Evolutionary conservation across 2,797 vertebrate species (phyloP).

Genomic region (Eutrigla gurnardus): DNA sequence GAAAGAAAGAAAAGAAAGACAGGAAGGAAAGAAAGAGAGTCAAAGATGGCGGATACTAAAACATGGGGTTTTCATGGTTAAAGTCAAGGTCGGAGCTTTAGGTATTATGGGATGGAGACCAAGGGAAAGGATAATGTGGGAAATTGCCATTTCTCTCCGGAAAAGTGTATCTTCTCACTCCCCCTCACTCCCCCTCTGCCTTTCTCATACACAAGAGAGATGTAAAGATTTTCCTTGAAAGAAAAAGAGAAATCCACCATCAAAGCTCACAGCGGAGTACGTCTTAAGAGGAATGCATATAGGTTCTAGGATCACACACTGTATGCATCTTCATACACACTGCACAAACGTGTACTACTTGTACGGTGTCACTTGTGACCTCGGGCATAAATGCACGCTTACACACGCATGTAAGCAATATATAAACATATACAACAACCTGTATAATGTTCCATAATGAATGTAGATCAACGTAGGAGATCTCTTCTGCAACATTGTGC

Average conservation of each 20-base stretch:
- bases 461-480: not conserved
- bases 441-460: not conserved
- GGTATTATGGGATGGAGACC: slow-evolving; percentile 55
- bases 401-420: not conserved
- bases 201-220: slow-evolving; percentile 23
- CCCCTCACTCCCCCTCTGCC: not conserved
- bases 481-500: not conserved
- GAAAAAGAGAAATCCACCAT: slow-evolving; percentile 37
- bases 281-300: slow-evolving; percentile 48
- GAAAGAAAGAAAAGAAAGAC: not conserved
- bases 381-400: not conserved
- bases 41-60: slow-evolving; percentile 27
- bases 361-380: slow-evolving; percentile 3
- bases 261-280: slow-evolving; percentile 38
- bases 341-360: not conserved
- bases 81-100: slow-evolving; percentile 66
- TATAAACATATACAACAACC: not conserved
- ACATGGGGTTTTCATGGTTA: slow-evolving; percentile 42
- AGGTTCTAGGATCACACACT: slow-evolving; percentile 21
- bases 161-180: slow-evolving; percentile 16
- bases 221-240: slow-evolving; percentile 54
- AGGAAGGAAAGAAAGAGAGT: slow-evolving; percentile 4
- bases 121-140: slow-evolving; percentile 59
- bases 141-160: slow-evolving; percentile 50
- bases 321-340: not conserved